Conservation (phyloP, 2,888 invertebrate species). For the Troilus luridus region DNA sequence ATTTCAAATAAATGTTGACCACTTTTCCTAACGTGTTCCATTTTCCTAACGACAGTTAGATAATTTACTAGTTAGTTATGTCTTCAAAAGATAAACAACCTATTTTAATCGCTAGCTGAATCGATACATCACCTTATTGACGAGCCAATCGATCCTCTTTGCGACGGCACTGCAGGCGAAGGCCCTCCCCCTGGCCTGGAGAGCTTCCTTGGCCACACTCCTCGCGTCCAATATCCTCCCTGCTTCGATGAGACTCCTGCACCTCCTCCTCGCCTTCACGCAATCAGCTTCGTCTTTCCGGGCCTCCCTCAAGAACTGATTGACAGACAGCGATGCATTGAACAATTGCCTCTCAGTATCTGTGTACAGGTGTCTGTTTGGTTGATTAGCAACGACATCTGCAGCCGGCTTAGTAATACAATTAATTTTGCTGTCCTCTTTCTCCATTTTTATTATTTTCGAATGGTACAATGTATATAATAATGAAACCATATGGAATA, state of each 20-base stretch:
- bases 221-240: conserved; percentile 10
- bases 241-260: background rate
- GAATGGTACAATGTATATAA: background rate
- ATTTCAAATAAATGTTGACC: too few relatives aligned
- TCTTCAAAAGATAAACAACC: too few relatives aligned
- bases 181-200: conserved; percentile 3
- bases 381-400: too few relatives aligned
- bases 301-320: background rate
- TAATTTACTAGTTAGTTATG: too few relatives aligned
- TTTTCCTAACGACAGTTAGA: too few relatives aligned
- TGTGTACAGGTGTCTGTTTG: background rate
- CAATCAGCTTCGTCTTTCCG: conserved; percentile 20
- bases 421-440: background rate
- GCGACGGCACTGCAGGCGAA: conserved; percentile 4
- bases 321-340: background rate
- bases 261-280: background rate
- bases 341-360: conserved; percentile 38
- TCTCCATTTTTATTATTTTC: background rate
- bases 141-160: conserved; percentile 18
- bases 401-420: background rate
- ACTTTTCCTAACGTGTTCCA: too few relatives aligned
- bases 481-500: background rate
- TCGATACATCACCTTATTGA: background rate
- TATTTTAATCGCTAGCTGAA: background rate
- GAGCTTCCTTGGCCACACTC: conserved; percentile 2